Base-by-base conservation (phyloP, 2,113 vertebrate species). In the Diadophis punctatus region DNA sequence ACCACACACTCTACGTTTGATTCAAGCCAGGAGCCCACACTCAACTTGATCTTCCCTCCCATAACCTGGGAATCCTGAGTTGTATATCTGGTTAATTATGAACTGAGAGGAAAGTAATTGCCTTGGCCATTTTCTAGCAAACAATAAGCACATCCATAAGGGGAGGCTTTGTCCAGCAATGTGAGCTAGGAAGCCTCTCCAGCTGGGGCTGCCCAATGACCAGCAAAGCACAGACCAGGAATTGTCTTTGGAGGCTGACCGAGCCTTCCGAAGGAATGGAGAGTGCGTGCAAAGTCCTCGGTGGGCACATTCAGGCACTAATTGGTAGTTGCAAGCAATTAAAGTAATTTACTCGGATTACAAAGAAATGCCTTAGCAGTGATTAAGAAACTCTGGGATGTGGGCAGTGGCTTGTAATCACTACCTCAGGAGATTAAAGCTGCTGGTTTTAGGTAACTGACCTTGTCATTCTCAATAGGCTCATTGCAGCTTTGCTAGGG, bases 351-450 rank as follows among this genome's bases (percentile, higher is more conserved):
- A 97, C 96, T 97, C 95, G 97, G 97, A 98, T 98, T 97, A 98
- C 97, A 98, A 98, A 98, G 97, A 97, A 97, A 98, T 98, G 97
- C 98, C 97, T 98, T 97, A 97, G 97, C 96, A 97, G 97, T 98
- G 97, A 98, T 98, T 98, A 98, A 98, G 97, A 97, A 98, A 97
- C 97, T 96, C 97, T 39, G 94, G 95, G 96, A 97, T 95, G 93
- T 97, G 96, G 96, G 96, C 97, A 97, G 96, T 96, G 97, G 96
- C 97, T 97, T 97, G 97, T 97, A 97, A 97, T 98, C 97, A 97
- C 96, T 97, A 96, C 96, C 96, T 97, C 96, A 93, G 95, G 97
- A 97, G 96, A 97, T 97, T 96, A 97, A 97, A 96, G 95, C 95
- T 95, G 95, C 98, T 97, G 97, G 97, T 96, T 97, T 96, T 93